phyloP scores from a whole-genome alignment of 2,113 vertebrate genomes.

The Daboia siamensis region DNA sequence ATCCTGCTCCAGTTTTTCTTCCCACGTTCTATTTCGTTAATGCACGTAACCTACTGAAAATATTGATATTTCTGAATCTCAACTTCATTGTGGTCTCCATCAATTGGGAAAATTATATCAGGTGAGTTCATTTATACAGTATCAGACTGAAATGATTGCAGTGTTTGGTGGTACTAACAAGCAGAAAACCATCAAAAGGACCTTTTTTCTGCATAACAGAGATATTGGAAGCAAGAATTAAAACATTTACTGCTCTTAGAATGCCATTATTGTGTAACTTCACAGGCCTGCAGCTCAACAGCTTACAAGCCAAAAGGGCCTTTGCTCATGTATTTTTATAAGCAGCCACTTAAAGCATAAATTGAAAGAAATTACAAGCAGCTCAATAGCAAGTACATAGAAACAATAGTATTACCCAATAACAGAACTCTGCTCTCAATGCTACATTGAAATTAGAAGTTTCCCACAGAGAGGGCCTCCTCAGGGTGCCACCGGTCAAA shows the following conservation, averaged over 20 bases:
- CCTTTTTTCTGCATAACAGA: conserved; percentile 47
- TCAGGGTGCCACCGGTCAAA: too few relatives aligned
- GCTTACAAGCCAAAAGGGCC: conserved; percentile 41
- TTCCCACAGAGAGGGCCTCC: too few relatives aligned
- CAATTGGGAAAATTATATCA: not conserved
- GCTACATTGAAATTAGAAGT: not conserved
- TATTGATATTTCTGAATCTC: not conserved
- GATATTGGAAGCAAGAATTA: conserved; percentile 46
- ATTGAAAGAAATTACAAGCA: conserved; percentile 36
- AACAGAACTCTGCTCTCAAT: not conserved
- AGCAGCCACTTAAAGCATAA: not conserved
- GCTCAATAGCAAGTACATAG: conserved; percentile 20
- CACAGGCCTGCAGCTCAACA: conserved; percentile 48
- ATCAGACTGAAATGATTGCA: not conserved
- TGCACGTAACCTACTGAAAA: not conserved
- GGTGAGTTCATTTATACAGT: not conserved
- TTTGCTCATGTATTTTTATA: conserved; percentile 49
- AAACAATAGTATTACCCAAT: conserved; percentile 6
- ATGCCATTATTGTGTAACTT: conserved; percentile 33
- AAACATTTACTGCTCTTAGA: conserved; percentile 59
- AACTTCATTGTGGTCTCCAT: not conserved
- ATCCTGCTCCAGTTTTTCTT: not conserved
- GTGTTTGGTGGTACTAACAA: conserved; percentile 50
- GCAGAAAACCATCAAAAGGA: conserved; percentile 50
- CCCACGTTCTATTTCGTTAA: not conserved